Evolutionary conservation across 2,113 vertebrate species (phyloP), one percentile per base, ranked within the genome.

Genomic region (Arothron firmamentum): DNA sequence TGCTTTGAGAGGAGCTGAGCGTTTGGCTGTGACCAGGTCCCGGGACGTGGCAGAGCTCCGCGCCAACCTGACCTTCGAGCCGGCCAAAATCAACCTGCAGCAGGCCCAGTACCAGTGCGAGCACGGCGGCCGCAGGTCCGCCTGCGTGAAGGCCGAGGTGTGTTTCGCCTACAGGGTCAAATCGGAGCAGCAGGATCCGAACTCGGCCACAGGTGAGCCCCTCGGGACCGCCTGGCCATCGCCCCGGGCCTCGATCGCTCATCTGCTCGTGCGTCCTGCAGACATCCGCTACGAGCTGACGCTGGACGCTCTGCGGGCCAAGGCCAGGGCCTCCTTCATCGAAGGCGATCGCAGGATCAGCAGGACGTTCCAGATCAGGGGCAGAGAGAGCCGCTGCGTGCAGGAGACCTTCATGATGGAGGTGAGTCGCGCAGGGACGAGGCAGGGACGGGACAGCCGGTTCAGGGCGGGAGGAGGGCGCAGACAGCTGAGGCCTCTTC

Each of bases 1-100:
- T 18, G 59, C 15, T 51, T 20, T 28, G 25, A 28, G 25, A 28
- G 25, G 25, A 28, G 25, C 25, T 28, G 16, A n/a, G 7, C 6
- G 5, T 47, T 47, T n/a, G 10, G 2, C 45, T n/a, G n/a, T n/a
- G 15, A 11, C 31, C 72, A 99, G 97, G 97, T 94, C 96, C 79
- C 93, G 95, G 66, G 95, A 99, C 69, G 96, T 99, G 56, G 96
- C 94, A 43, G 92, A 95, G 70, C 92, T 99, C 55, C 89, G 73
- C 56, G 92, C 92, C 77, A 86, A 87, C 53, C 94, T 96, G 93
- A 90, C 83, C 3, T 99, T 98, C 73, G 69, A 86, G 10, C 93
- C 94, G 0, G 86, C 72, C 49, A 95, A 92, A 82, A 95, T 99
- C 79, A 96, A 97, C 79, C 91, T 98, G 61, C 92, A 98, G 70